Evolutionary conservation across 1,140 invertebrate genomes (phyloP), one percentile per base, ranked within the genome.

Genomic region (Pogonus chalceus): DNA sequence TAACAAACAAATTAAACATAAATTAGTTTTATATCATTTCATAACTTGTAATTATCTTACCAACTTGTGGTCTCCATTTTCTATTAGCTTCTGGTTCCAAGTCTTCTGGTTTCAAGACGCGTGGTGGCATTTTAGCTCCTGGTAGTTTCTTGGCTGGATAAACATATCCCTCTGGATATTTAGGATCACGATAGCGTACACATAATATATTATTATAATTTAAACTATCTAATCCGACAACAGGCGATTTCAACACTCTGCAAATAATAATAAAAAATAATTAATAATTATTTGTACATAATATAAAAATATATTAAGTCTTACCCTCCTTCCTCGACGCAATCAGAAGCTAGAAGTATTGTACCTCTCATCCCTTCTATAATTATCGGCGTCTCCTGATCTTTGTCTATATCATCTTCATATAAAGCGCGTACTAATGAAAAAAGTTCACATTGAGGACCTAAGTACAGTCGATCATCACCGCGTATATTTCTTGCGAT

Each of bases 101-200:
- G 68, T 92, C 84, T 48, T 81, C 79, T 0, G 90, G 89, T 69
- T 91, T 92, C 23, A 96, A 73, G 1, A 92, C 85, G 52, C 75
- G 73, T 0, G 81, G 77, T 1, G 92, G 90, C 49, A 86, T 78
- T 22, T 76, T 76, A 18, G 80, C 84, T 4, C 79, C 79, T 51
- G 81, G 71, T 31, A 96, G 72, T 35, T 80, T 74, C 31, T 72
- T 78, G 12, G 93, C 87, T 18, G 84, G 81, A 70, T 92, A 96
- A 12, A 92, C 75, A 65, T 81, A 90, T 58, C 82, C 82, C 1
- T 75, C 74, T 0, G 76, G 70, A 73, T 87, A 97, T 56, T 79
- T 74, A 0, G 92, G 92, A 78, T 97, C 92, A 52, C 81, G 69
- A 67, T 78, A 96, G 37, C 81, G 73, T 1, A 90, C 78, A 63